Conservation (phyloP, 2,888 invertebrate species). For the Pseudoips prasinana region DNA sequence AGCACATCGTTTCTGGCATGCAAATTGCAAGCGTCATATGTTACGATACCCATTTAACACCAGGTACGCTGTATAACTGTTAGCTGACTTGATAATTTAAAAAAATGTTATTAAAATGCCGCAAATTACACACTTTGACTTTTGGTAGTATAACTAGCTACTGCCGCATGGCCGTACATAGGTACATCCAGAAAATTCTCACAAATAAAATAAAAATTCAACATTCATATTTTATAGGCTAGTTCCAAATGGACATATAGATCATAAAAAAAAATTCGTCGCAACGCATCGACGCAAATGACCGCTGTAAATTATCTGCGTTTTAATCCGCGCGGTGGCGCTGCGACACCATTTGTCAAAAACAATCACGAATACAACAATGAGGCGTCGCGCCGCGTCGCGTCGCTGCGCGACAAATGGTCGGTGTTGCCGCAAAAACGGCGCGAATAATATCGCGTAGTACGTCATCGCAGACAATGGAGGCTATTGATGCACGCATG, state of each 20-base stretch:
- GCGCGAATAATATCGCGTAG: conserved; percentile 26
- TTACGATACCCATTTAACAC: too few relatives aligned
- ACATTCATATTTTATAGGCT: neutral
- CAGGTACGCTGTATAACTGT: too few relatives aligned
- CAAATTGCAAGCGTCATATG: too few relatives aligned
- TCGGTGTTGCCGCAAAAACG: conserved; percentile 20
- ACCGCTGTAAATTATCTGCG: conserved; percentile 53
- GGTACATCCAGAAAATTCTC: too few relatives aligned
- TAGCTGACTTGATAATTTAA: too few relatives aligned
- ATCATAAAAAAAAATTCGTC: conserved; percentile 13
- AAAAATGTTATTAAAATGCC: too few relatives aligned
- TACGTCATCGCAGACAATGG: conserved; percentile 27
- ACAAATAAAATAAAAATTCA: neutral
- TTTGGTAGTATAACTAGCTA: too few relatives aligned
- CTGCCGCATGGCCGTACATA: too few relatives aligned
- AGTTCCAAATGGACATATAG: neutral
- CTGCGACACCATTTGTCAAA: conserved; percentile 57
- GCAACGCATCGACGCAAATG: conserved; percentile 40
- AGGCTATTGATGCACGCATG: conserved; percentile 11
- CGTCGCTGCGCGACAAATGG: conserved; percentile 40
- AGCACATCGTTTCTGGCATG: too few relatives aligned
- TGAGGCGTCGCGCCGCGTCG: conserved; percentile 56
- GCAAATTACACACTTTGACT: too few relatives aligned
- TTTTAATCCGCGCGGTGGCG: conserved; percentile 48
- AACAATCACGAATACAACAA: conserved; percentile 65